Conservation (phyloP, 2,797 vertebrate species). For the Mareca penelope region DNA sequence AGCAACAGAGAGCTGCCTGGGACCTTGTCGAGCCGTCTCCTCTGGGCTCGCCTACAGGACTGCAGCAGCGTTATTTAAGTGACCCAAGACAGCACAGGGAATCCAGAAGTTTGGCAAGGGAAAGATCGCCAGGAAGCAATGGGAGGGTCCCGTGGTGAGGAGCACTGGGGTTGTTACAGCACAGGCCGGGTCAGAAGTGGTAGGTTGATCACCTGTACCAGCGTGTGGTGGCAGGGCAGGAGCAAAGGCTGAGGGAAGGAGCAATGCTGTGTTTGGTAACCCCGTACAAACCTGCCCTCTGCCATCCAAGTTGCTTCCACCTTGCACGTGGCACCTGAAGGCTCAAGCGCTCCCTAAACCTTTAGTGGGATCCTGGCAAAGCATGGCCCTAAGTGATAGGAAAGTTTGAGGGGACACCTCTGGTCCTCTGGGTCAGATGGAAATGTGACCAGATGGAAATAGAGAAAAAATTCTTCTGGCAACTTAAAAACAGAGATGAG, state of each 20-base stretch:
- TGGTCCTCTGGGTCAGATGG: not conserved
- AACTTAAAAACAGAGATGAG: not conserved
- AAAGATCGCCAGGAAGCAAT: not conserved
- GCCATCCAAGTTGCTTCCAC: not conserved
- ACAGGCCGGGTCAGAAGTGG: not conserved
- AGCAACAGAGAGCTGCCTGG: not conserved
- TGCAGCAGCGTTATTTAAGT: not conserved
- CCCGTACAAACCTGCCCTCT: not conserved
- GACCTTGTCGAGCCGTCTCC: not conserved
- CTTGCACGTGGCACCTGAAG: not conserved
- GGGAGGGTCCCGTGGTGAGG: fast-evolving
- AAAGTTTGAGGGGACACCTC: not conserved
- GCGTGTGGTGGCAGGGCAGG: fast-evolving
- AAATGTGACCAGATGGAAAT: no score
- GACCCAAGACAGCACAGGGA: not conserved
- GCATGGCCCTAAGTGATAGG: not conserved
- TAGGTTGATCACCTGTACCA: fast-evolving
- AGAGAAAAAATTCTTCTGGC: not conserved
- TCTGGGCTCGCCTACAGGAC: not conserved
- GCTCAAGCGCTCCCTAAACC: not conserved
- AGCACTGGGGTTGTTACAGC: not conserved
- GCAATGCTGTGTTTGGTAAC: not conserved
- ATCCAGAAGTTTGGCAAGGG: not conserved
- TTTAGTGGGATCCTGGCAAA: not conserved
- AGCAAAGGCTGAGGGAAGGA: fast-evolving